Evolutionary conservation across 2,797 vertebrate genomes (phyloP), one percentile per base, ranked within the genome.

Genomic region (Okamejei kenojei): DNA sequence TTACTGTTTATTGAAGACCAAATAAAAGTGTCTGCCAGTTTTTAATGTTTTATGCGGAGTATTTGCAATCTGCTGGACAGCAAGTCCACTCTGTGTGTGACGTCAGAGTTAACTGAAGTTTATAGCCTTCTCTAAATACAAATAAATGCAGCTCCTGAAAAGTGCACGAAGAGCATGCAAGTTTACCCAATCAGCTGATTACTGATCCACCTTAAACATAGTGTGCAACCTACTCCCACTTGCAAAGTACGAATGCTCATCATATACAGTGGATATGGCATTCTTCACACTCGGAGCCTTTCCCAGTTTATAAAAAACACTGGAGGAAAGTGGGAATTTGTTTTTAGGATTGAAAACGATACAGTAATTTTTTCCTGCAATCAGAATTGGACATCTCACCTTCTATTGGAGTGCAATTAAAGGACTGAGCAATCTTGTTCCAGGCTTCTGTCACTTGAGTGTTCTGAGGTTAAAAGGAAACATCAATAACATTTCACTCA

Each of bases 361-460:
- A 88, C n/a, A 35, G 0, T 32, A 21, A 17, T 68, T 68, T 32
- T 88, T 23, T 29, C 21, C 3, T 19, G 35, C 26, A n/a, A 92
- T 74, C 90, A 92, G 76, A 65, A 93, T 63, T 35, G 9, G 35
- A 32, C 38, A 92, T 5, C 45, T 95, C 93, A 99, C 99, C 99
- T 96, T 99, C 99, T 1, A 99, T 98, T 45, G 98, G 97, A 0
- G 97, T 97, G 96, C 99, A 99, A 95, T 99, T 98, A 95, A 99
- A 99, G 84, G 98, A 98, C 95, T 98, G 98, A 35, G 98, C 97
- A 32, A 99, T 99, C 97, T 99, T 99, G 96, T 98, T 99, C 99
- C 98, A 99, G 92, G 98, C 98, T 93, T 99, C 98, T 78, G 99
- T 99, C 95, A 99, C 98, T 96, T 99, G 98, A 29, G 98, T 96